Conservation (phyloP, 2,888 invertebrate species). For the Reticulitermes lucifugus region DNA sequence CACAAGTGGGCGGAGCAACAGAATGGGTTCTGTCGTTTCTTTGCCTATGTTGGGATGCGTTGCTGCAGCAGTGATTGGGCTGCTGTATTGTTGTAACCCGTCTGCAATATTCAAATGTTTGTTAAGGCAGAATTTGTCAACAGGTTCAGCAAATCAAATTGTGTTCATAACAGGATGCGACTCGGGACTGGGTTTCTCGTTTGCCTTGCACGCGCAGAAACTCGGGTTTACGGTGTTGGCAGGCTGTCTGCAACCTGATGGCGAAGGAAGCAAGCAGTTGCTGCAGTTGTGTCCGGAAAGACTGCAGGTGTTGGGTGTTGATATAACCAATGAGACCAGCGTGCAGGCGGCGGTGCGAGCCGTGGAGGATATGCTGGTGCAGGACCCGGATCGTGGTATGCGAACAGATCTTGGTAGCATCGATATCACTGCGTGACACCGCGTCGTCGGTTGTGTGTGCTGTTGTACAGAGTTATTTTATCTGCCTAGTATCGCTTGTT, state of each 20-base stretch:
- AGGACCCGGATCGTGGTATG: conserved; percentile 28
- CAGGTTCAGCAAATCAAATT: conserved; percentile 29
- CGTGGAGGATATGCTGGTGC: conserved; percentile 28
- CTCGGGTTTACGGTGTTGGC: conserved; percentile 62
- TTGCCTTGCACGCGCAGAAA: conserved; percentile 57
- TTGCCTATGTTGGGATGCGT: no score
- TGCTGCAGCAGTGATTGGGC: no score
- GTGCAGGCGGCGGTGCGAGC: conserved; percentile 50
- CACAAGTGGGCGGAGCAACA: no score
- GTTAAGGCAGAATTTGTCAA: no score
- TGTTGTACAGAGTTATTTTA: no score
- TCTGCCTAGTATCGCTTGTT: no score
- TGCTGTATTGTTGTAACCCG: no score
- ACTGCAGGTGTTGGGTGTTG: conserved; percentile 60
- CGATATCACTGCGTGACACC: no score
- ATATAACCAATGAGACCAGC: conserved; percentile 61
- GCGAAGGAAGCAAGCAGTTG: conserved; percentile 57
- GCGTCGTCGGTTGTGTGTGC: no score
- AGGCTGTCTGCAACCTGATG: conserved; percentile 59
- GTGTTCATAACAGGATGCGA: conserved; percentile 61
- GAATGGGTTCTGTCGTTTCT: no score
- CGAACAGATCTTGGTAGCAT: conserved; percentile 11
- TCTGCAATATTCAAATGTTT: no score
- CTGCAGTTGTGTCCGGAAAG: conserved; percentile 47
- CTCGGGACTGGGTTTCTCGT: conserved; percentile 59